Evolutionary conservation across 1,140 invertebrate genomes (phyloP), one percentile per base, ranked within the genome.

Genomic region (Caerostris darwini): DNA sequence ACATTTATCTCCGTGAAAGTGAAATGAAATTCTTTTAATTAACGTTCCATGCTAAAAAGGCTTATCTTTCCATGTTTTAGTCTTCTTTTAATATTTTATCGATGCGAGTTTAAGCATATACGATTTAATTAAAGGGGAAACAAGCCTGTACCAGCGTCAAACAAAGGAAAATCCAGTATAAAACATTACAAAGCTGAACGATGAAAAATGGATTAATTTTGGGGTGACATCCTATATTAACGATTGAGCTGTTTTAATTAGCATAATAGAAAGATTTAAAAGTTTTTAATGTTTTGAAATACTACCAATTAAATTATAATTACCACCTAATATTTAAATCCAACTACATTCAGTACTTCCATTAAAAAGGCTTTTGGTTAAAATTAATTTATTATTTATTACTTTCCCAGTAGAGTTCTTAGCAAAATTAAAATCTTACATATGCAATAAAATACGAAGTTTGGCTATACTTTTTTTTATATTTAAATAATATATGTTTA

Each of bases 11-110:
- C 14, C 64, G 5, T n/a, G 69, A n/a, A 12, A 71, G 61, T 64
- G n/a, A 90, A 69, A 90, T 57, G 7, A 57, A 71, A 90, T 58
- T 71, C 50, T 57, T 69, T 64, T 71, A 90, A 90, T 90, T 71
- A 90, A 19, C 61, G 34, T 54, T 10, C 34, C 50, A 71, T 58
- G 19, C n/a, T 77, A 57, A 17, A 69, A 90, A 77, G 34, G 34
- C 34, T 77, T 77, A 77, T 77, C 34, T 77, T 77, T 77, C 19
- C 71, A 77, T 77, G 71, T 77, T 77, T 77, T 77, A 77, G 3
- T 77, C 71, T 50, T 77, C 50, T 71, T 53, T 34, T 53, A 77
- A 77, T 77, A 77, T 77, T 77, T 77, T 77, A 77, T 77, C 71
- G 71, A 77, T 77, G 71, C 7, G 10, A 50, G 8, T 53, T 50